These are phyloP conservation scores for Drosophila nr. perissopoda DNA, from an alignment of 2,888 invertebrate genomes.

Conservation along the genomic window DNA sequence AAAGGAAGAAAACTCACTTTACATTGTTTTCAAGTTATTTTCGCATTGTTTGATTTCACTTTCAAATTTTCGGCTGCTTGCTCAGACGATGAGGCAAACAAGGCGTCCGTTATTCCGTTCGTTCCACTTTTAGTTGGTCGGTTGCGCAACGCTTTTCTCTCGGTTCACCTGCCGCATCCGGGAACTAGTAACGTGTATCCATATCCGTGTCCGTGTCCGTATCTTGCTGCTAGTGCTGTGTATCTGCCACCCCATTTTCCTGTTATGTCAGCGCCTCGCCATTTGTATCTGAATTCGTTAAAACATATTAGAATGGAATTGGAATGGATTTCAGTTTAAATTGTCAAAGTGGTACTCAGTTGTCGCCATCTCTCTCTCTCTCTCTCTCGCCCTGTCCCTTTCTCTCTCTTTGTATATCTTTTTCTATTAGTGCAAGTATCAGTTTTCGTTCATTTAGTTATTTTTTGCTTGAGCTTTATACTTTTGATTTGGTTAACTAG, in stretches of 20 bases:
- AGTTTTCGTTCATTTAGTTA: constrained; percentile 1
- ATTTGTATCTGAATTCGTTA: constrained; percentile 70
- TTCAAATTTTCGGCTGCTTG: constrained; percentile 66
- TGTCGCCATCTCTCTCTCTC: neutral
- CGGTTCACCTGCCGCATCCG: constrained; percentile 34
- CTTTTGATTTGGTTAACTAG: constrained; percentile 36
- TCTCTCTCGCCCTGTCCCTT: neutral
- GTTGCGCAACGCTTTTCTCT: constrained; percentile 38
- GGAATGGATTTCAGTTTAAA: constrained; percentile 76
- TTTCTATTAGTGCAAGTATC: neutral
- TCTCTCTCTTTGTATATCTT: neutral
- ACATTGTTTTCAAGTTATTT: constrained; percentile 77
- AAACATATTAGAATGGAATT: constrained; percentile 64
- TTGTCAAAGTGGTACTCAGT: constrained; percentile 55
- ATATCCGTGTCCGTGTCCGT: constrained; percentile 22
- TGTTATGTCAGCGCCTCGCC: constrained; percentile 23
- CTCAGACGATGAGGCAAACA: constrained; percentile 59
- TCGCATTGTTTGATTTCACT: constrained; percentile 79
- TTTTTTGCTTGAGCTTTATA: constrained; percentile 1
- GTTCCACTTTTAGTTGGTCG: constrained; percentile 9
- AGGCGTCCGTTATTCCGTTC: constrained; percentile 19
- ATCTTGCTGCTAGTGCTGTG: constrained; percentile 10
- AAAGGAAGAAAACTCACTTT: constrained; percentile 27
- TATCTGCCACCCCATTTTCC: neutral
- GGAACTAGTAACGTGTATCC: constrained; percentile 11